phyloP scores from a whole-genome alignment of 2,797 vertebrate genomes.

The Rhodeus uyekii region DNA sequence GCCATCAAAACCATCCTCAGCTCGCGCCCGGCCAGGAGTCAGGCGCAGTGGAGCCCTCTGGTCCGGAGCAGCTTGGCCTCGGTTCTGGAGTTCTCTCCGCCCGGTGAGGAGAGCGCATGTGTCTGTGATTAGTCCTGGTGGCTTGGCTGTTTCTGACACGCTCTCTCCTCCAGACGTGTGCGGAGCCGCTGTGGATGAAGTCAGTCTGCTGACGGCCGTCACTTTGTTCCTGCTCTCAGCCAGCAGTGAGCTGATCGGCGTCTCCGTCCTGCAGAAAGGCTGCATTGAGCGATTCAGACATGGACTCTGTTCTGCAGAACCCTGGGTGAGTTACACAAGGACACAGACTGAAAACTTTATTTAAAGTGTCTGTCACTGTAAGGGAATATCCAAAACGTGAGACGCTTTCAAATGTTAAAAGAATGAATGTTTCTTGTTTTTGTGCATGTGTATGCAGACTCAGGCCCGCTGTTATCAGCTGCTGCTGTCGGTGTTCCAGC shows the following conservation, averaged over 20 bases:
- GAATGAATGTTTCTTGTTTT: neutral
- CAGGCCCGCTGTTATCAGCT: conserved; percentile 97
- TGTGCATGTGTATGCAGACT: conserved; percentile 74
- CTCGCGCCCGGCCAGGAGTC: conserved; percentile 83
- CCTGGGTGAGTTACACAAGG: conserved; percentile 79
- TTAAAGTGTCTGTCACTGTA: no score
- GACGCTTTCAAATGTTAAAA: no score
- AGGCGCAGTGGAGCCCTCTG: conserved; percentile 90
- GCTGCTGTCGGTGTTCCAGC: conserved; percentile 94
- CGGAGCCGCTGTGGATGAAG: conserved; percentile 85
- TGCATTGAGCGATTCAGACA: conserved; percentile 91
- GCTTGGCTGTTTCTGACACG: neutral
- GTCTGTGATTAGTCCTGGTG: neutral
- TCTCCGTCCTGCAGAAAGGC: conserved; percentile 89
- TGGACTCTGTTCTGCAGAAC: conserved; percentile 89
- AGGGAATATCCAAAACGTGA: no score
- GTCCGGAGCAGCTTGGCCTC: conserved; percentile 94
- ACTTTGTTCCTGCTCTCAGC: conserved; percentile 94
- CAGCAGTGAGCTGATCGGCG: conserved; percentile 88
- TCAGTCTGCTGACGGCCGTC: conserved; percentile 93
- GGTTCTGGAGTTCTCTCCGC: conserved; percentile 89
- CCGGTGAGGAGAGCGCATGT: conserved; percentile 78
- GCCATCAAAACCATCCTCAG: conserved; percentile 93
- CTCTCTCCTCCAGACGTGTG: conserved; percentile 78
- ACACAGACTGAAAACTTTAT: neutral